A percentile compares a stretch with the other conserved stretches of the same genome.
Evolutionary conservation across 2,113 vertebrate genomes (phyloP).

Genomic region (Anhinga anhinga): DNA sequence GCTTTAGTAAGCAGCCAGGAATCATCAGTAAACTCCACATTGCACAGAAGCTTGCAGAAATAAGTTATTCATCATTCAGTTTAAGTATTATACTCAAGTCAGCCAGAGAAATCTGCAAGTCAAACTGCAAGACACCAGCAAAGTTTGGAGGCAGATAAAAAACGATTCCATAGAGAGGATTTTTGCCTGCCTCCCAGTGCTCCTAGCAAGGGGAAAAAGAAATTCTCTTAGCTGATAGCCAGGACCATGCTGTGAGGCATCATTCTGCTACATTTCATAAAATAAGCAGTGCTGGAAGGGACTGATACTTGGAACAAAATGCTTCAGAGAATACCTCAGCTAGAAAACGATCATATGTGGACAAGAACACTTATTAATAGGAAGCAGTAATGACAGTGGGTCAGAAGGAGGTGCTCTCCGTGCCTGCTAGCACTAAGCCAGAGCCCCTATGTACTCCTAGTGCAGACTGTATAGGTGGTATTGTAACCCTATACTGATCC

Average conservation of each 20-base stretch:
- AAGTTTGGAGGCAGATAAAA: background rate
- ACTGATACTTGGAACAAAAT: background rate
- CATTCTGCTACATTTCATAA: background rate
- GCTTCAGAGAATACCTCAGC: background rate
- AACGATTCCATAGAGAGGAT: background rate
- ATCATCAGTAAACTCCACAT: background rate
- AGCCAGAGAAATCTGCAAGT: conserved; percentile 26
- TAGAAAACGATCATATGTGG: background rate
- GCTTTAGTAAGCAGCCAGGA: background rate
- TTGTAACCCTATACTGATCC: background rate
- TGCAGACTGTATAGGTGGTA: background rate
- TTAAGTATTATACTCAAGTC: background rate
- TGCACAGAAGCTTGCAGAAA: conserved; percentile 4
- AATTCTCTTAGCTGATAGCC: background rate
- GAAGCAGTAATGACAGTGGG: background rate
- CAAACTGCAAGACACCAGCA: background rate
- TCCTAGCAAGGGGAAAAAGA: background rate
- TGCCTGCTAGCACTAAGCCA: background rate
- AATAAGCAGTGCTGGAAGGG: background rate
- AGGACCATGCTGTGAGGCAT: conserved; percentile 23
- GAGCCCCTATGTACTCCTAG: background rate
- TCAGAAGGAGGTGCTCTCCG: background rate
- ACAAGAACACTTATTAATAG: background rate
- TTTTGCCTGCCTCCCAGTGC: background rate
- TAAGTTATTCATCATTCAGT: background rate